Evolutionary conservation across 2,888 invertebrate genomes (phyloP), one percentile per base, ranked within the genome.

Genomic region (Melanophora roralis): DNA sequence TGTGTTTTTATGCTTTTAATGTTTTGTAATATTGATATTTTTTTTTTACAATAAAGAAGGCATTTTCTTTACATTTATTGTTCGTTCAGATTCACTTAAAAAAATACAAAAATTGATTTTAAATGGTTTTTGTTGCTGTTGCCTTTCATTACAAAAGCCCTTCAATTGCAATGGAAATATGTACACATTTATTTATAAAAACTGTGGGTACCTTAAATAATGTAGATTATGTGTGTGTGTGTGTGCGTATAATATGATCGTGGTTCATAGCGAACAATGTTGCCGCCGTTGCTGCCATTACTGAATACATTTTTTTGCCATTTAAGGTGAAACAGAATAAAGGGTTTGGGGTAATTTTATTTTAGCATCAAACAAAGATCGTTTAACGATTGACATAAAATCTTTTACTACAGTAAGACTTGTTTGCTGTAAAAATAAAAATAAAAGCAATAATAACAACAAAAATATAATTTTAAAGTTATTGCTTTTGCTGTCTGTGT

Each of bases 141-240:
- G 21, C 40, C 49, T 9, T 40, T 19, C 21, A 19, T 53, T 9
- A 43, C 12, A 16, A 43, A 62, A 62, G 32, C 72, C 64, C 72
- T 73, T 55, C 55, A 64, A 73, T 64, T 47, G 38, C 55, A 55
- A 32, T 47, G 23, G 45, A 73, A 64, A 47, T 36, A 60, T 32
- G 19, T 49, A 49, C 14, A 27, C 45, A 43, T 34, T 40, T 27
- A 36, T 59, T 27, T 38, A 51, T 27, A 32, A 53, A 49, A 47
- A 14, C 11, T 45, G 14, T 23, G 36, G 23, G 23, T 32, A 32
- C 3, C 27, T 6, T 27, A 27, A n/a, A n/a, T n/a, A 59, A 59
- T 38, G 38, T 5, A n/a, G 45, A 68, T 21, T 23, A 27, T 27
- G 16, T 32, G 32, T 14, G 14, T 27, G 23, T 12, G 32, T 16